Base-by-base conservation (phyloP, 2,888 invertebrate species). In the Dicyrtoma fusca region DNA sequence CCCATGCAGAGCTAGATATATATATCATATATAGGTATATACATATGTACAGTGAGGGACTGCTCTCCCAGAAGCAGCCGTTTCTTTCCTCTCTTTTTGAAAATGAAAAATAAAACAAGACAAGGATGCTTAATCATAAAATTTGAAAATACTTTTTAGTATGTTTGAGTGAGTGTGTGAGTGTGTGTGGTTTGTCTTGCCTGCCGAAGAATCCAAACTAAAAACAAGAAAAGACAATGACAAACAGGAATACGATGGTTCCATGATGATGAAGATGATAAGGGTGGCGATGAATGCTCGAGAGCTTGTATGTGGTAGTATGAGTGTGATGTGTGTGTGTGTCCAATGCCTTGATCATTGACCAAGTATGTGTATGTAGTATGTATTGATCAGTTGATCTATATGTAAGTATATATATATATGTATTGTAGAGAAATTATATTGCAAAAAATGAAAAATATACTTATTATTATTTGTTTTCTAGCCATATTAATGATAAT, bases 391-490 rank as follows among this genome's bases (percentile, higher is more conserved):
- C 26, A 59, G 21, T 25, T 59, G 26, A 59, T 51, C 14, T 19
- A 51, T 45, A 63, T 63, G 25, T 65, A 21, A 55, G 42, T 57
- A 26, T 34, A 42, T 57, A 55, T 57, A 45, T 47, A n/a, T 21
- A 42, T 59, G 59, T 59, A 44, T 51, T 34, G 19, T 49, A 53
- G 66, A 51, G 51, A 53, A 66, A 66, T n/a, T 64, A 64, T 64
- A 45, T 65, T 65, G 53, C 51, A 51, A 65, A 63, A 71, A 63
- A 64, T 71, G 64, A 64, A 63, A 71, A 71, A 63, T 71, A 71
- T 71, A 71, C 23, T n/a, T 55, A 53, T 47, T 66, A 55, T 63
- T 64, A 51, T 71, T 71, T 53, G 19, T 55, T 26, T 45, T 44
- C 53, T 64, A 44, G 55, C 55, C 64, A 71, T 55, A 55, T 53